These are phyloP conservation scores for Bergia sp. DNA, from an alignment of 92 coral and sea anemone genomes.

Conservation along the genomic window DNA sequence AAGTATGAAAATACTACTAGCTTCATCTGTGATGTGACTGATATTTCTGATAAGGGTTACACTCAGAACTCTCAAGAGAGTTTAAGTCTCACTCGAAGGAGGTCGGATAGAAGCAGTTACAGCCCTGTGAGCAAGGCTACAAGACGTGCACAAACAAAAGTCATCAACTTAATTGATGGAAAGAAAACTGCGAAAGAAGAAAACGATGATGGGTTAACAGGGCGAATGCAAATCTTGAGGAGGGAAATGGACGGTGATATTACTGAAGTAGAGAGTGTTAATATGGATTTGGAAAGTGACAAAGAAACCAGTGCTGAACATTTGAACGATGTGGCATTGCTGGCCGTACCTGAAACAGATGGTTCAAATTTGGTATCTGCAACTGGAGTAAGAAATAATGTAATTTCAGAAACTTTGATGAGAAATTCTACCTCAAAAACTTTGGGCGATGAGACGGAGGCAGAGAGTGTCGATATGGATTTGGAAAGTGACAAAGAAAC, in stretches of 20 bases:
- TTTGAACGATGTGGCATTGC: background rate
- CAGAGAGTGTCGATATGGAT: constrained; percentile 29
- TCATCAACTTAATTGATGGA: background rate
- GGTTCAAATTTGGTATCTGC: background rate
- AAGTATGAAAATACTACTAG: background rate
- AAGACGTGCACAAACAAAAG: background rate
- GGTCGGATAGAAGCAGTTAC: background rate
- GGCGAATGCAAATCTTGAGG: background rate
- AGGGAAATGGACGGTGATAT: background rate
- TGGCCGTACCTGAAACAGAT: background rate
- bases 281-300: constrained; percentile 1
- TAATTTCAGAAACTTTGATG: background rate
- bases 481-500: constrained; percentile 9
- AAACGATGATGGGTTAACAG: background rate
- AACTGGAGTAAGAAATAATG: background rate
- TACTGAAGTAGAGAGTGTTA: background rate
- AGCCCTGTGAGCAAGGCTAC: background rate
- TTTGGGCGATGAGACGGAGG: constrained; percentile 14
- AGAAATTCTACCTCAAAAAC: background rate
- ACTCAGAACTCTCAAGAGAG: background rate
- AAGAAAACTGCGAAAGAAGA: background rate
- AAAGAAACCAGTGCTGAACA: background rate
- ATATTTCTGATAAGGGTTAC: background rate
- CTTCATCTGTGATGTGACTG: background rate
- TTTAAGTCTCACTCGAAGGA: background rate